Percentiles rank a stretch among this genome's conserved stretches.
These are phyloP conservation scores for Molorchus minor DNA, from an alignment of 2,888 invertebrate species.

Conservation along the genomic window DNA sequence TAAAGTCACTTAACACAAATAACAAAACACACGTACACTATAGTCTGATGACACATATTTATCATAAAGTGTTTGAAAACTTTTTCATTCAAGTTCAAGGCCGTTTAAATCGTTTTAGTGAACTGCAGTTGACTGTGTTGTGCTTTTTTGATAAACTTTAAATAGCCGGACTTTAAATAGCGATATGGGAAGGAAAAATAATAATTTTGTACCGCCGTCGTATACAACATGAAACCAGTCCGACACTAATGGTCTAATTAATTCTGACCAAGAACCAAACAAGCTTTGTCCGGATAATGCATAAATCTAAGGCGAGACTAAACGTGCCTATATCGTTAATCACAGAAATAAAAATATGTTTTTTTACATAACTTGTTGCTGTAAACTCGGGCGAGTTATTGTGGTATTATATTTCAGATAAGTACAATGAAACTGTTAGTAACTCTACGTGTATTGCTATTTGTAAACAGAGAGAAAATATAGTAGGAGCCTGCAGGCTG, in stretches of 20 bases:
- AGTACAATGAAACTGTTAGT: conserved; percentile 30
- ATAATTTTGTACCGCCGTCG: conserved; percentile 20
- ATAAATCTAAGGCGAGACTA: conserved; percentile 47
- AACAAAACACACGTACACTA: conserved; percentile 52
- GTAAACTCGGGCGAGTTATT: conserved; percentile 34
- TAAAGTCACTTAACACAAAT: conserved; percentile 52
- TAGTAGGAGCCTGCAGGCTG: background rate
- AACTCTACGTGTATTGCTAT: conserved; percentile 15
- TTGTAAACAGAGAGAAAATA: background rate
- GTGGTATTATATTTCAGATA: conserved; percentile 36
- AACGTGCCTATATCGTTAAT: conserved; percentile 48
- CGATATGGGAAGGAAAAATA: conserved; percentile 20
- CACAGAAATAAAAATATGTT: conserved; percentile 42
- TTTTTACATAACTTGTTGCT: conserved; percentile 36
- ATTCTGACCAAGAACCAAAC: conserved; percentile 34
- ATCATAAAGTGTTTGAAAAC: conserved; percentile 49
- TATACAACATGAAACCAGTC: conserved; percentile 31
- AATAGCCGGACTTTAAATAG: conserved; percentile 30
- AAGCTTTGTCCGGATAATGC: conserved; percentile 41
- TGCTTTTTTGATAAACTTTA: conserved; percentile 32
- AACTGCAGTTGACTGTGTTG: conserved; percentile 29
- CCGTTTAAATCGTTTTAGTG: conserved; percentile 30
- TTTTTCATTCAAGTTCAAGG: conserved; percentile 35
- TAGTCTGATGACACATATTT: conserved; percentile 50
- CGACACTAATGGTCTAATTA: conserved; percentile 32